Conservation (phyloP, 2,113 vertebrate genomes). For the Petroica traversi region DNA sequence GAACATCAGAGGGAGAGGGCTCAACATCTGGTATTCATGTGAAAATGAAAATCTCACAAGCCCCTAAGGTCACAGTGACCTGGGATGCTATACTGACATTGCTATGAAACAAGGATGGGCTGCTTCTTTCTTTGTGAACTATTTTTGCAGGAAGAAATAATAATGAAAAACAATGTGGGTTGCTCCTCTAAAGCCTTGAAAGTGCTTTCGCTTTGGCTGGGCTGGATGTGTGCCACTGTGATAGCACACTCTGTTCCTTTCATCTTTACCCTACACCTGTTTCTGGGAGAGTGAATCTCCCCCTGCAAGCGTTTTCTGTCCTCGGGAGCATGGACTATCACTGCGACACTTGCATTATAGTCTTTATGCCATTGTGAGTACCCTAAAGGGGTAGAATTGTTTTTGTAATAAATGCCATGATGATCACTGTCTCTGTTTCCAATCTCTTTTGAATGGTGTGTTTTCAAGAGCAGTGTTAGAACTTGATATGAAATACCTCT, state of each 20-base stretch:
- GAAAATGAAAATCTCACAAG: not conserved
- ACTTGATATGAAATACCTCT: not conserved
- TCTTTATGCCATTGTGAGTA: not conserved
- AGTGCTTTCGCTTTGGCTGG: not conserved
- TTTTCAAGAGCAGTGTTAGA: not conserved
- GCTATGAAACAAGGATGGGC: not conserved
- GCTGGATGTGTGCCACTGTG: not conserved
- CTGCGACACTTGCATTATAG: not conserved
- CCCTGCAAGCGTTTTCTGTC: not conserved
- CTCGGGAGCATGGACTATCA: fast-evolving
- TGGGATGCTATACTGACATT: not conserved
- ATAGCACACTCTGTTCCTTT: not conserved
- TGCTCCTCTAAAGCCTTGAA: not conserved
- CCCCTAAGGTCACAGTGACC: not conserved
- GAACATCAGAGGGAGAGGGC: not conserved
- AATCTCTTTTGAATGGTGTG: not conserved
- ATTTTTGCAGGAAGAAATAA: not conserved
- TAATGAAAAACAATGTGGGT: not conserved
- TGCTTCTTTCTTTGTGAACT: not conserved
- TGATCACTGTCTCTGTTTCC: not conserved
- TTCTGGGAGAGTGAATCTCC: not conserved
- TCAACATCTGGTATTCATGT: not conserved
- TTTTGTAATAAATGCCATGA: not conserved
- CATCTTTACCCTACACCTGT: not conserved
- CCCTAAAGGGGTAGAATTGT: not conserved